phyloP scores from a whole-genome alignment of 2,888 invertebrate genomes.

The Amorpha juglandis region DNA sequence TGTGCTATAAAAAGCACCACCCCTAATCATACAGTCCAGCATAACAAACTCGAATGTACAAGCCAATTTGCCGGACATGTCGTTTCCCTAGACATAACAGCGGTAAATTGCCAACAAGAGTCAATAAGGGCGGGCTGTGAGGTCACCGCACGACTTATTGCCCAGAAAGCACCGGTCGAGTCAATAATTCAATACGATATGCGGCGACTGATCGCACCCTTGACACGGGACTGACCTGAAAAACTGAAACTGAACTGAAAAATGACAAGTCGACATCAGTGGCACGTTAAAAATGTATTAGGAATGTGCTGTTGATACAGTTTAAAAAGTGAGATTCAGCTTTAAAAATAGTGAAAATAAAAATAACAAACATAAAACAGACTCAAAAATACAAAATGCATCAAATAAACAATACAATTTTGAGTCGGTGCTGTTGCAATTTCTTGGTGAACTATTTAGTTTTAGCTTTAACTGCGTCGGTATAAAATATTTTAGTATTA shows the following conservation, averaged over 20 bases:
- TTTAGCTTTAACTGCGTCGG: no score
- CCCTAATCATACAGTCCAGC: not conserved
- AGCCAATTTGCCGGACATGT: constrained; percentile 24
- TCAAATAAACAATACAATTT: no score
- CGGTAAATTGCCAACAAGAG: constrained; percentile 31
- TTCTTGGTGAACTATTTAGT: no score
- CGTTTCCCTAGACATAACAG: constrained; percentile 27
- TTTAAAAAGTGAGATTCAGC: not conserved
- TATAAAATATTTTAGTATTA: no score
- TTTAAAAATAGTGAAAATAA: not conserved
- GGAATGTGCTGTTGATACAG: not conserved
- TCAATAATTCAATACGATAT: constrained; percentile 38
- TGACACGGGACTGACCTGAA: constrained; percentile 26
- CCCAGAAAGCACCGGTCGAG: constrained; percentile 11
- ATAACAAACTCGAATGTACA: constrained; percentile 1
- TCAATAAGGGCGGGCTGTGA: constrained; percentile 41
- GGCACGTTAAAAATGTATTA: not conserved
- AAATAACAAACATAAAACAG: no score
- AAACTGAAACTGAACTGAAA: no score
- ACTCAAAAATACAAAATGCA: no score
- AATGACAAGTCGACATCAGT: not conserved
- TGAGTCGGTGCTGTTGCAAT: no score
- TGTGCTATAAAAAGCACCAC: not conserved
- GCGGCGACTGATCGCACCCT: constrained; percentile 18
- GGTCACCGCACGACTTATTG: constrained; percentile 34